phyloP scores from a whole-genome alignment of 1,140 invertebrate species.

The Periplaneta americana region DNA sequence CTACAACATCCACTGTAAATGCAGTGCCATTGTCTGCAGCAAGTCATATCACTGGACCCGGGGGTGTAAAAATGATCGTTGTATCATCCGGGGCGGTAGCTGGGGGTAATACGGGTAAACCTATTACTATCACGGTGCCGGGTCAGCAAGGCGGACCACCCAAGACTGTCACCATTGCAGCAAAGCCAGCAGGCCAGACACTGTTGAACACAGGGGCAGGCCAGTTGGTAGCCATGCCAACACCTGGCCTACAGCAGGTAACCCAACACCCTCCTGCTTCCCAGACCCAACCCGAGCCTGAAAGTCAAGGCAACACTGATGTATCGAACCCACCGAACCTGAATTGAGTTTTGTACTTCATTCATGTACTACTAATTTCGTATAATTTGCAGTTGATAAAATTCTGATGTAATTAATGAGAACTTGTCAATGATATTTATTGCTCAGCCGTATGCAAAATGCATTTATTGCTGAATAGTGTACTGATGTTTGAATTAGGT shows the following conservation, averaged over 20 bases:
- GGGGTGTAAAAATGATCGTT: slow-evolving; percentile 61
- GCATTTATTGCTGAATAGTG: neutral
- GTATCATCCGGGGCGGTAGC: slow-evolving; percentile 44
- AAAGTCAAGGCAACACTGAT: neutral
- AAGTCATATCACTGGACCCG: slow-evolving; percentile 42
- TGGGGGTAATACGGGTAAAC: slow-evolving; percentile 48
- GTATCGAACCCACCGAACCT: neutral
- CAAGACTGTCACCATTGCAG: slow-evolving; percentile 53
- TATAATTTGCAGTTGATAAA: neutral
- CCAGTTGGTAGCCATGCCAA: slow-evolving; percentile 45
- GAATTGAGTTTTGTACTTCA: neutral
- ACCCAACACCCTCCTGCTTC: neutral
- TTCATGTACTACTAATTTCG: neutral
- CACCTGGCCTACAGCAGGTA: slow-evolving; percentile 22
- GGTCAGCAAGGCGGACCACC: slow-evolving; percentile 43
- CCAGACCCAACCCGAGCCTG: neutral
- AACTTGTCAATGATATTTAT: neutral
- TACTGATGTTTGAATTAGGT: neutral
- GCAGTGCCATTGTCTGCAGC: slow-evolving; percentile 39
- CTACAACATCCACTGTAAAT: slow-evolving; percentile 26
- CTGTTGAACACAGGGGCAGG: slow-evolving; percentile 31
- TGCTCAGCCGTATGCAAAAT: neutral
- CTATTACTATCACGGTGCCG: slow-evolving; percentile 64
- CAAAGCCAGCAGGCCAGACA: slow-evolving; percentile 25
- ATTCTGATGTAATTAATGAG: too few relatives aligned